These are phyloP conservation scores for Scytalopus superciliaris DNA, from an alignment of 2,113 vertebrate genomes.

Conservation along the genomic window DNA sequence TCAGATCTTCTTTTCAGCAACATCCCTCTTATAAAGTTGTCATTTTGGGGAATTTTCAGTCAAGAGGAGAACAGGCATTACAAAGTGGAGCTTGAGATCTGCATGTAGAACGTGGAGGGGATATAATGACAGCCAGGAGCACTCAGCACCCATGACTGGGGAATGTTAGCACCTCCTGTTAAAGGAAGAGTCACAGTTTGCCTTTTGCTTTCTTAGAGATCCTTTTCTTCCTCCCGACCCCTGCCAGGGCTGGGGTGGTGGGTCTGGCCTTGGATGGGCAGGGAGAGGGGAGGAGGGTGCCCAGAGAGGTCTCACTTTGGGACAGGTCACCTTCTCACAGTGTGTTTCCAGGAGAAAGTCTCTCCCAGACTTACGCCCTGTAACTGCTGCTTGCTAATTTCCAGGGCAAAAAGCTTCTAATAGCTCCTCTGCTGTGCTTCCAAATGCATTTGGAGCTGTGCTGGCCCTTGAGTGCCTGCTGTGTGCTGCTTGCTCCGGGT, in stretches of 20 bases:
- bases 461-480: not conserved
- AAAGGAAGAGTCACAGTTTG: not conserved
- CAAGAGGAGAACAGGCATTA: not conserved
- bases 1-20: not conserved
- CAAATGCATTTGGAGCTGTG: not conserved
- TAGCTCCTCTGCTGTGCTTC: not conserved
- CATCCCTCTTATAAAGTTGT: not conserved
- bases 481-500: not conserved
- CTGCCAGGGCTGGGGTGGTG: not conserved
- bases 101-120: not conserved
- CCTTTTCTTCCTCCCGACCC: not conserved
- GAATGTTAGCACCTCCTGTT: not conserved
- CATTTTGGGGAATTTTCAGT: not conserved
- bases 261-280: not conserved
- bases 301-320: not conserved
- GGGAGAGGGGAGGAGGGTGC: fast-evolving
- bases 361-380: not conserved
- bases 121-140: not conserved
- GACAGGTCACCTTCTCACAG: not conserved
- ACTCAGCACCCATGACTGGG: fast-evolving
- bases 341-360: not conserved
- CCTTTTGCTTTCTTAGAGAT: not conserved
- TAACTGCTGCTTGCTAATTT: not conserved
- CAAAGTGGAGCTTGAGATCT: not conserved
- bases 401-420: not conserved